Percentiles rank a stretch among this genome's conserved stretches.
phyloP scores from a whole-genome alignment of 2,797 vertebrate genomes.

The Chrysocyon brachyurus region DNA sequence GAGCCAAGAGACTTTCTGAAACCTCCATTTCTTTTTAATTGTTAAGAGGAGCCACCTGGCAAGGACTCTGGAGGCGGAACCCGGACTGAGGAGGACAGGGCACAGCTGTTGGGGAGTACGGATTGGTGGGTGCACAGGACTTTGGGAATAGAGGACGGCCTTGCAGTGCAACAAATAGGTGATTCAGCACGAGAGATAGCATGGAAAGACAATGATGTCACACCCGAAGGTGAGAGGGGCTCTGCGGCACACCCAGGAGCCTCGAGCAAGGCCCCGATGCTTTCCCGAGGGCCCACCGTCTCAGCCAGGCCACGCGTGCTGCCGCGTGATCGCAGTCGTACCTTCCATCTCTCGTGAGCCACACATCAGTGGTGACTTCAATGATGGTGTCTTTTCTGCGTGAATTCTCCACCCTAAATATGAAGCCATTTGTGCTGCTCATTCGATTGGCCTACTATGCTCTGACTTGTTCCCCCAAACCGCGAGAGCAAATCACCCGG shows the following conservation, averaged over 20 bases:
- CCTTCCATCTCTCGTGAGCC: not conserved
- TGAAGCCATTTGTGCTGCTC: not conserved
- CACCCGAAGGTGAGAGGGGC: not conserved
- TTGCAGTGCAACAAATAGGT: constrained; percentile 18
- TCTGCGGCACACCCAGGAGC: too few species aligned
- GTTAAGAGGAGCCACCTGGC: not conserved
- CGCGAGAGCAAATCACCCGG: not conserved
- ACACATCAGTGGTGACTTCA: not conserved
- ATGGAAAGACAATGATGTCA: not conserved
- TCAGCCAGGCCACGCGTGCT: not conserved
- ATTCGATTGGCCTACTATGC: not conserved
- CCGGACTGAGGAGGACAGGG: not conserved
- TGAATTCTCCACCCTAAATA: not conserved
- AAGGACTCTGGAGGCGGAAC: not conserved
- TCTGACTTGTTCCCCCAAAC: not conserved
- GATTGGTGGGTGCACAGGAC: not conserved
- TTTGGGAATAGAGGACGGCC: constrained; percentile 19
- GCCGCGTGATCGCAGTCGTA: accelerated
- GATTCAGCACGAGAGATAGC: constrained; percentile 21
- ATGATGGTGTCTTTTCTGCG: not conserved
- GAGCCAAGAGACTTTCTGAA: not conserved
- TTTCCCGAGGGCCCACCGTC: not conserved
- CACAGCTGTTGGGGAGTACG: not conserved
- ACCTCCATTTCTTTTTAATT: not conserved
- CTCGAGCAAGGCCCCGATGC: not conserved